Evolutionary conservation across 2,113 vertebrate species (phyloP).

Genomic region (Neogale vison): DNA sequence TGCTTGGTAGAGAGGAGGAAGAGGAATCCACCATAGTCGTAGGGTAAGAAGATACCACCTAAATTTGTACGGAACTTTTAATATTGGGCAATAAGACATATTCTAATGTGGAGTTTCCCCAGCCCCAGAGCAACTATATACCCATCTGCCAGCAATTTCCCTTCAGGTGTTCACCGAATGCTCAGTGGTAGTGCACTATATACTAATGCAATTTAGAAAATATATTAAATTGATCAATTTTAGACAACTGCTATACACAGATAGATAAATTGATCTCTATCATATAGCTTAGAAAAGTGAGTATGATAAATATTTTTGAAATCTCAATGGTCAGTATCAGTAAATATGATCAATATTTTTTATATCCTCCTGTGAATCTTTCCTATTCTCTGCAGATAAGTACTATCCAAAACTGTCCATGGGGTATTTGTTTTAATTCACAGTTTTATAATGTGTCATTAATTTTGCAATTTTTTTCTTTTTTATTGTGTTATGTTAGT

Average conservation of each 20-base stretch:
- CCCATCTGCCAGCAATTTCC: neutral
- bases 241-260: neutral
- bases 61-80: neutral
- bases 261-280: neutral
- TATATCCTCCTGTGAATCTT: neutral
- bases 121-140: neutral
- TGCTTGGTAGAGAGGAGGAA: neutral
- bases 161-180: neutral
- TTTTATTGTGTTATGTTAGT: no score
- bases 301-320: neutral
- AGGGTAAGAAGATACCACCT: neutral
- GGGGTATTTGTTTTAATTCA: neutral
- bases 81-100: neutral
- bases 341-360: neutral
- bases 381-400: neutral
- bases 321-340: neutral
- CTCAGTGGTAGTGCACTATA: neutral
- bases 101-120: neutral
- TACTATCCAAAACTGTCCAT: neutral
- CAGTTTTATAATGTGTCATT: neutral
- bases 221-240: neutral
- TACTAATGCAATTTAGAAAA: neutral
- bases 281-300: slow-evolving; percentile 14
- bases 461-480: neutral
- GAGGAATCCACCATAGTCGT: neutral